phyloP scores from a whole-genome alignment of 2,888 invertebrate species.

The Sturmia bella region DNA sequence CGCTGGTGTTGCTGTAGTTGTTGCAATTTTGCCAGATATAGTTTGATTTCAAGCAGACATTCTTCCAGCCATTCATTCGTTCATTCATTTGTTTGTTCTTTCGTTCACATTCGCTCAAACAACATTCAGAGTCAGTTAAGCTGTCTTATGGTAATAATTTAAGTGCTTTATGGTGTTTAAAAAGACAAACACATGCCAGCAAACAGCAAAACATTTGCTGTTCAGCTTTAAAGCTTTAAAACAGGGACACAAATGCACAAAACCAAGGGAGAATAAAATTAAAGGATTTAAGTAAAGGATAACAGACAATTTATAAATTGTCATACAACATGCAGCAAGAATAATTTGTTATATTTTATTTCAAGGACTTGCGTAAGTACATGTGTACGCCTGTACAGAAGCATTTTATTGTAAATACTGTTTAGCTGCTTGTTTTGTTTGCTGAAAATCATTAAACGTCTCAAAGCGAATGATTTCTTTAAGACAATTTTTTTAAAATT shows the following conservation, averaged over 20 bases:
- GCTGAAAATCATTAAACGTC: too few species aligned
- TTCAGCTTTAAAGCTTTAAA: slow-evolving; percentile 26
- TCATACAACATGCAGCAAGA: neutral
- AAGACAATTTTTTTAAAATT: too few species aligned
- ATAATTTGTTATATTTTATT: too few species aligned
- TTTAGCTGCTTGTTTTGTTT: too few species aligned
- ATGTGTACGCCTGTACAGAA: too few species aligned
- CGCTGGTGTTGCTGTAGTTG: slow-evolving; percentile 8
- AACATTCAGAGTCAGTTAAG: slow-evolving; percentile 20
- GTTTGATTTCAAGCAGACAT: slow-evolving; percentile 20
- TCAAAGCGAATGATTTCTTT: too few species aligned
- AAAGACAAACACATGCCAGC: slow-evolving; percentile 19
- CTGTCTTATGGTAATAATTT: slow-evolving; percentile 58
- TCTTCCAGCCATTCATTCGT: slow-evolving; percentile 17
- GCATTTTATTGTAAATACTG: too few species aligned
- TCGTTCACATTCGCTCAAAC: slow-evolving; percentile 10
- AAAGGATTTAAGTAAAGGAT: too few species aligned
- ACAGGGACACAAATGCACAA: too few species aligned
- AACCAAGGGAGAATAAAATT: too few species aligned
- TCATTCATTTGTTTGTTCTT: slow-evolving; percentile 4
- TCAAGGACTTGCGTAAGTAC: too few species aligned
- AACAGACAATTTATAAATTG: too few species aligned
- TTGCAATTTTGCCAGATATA: slow-evolving; percentile 24
- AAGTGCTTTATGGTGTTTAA: slow-evolving; percentile 64
- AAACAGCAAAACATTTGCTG: slow-evolving; percentile 8